Evolutionary conservation across 1,140 invertebrate species (phyloP), one percentile per base, ranked within the genome.

Genomic region (Hyphantria cunea): DNA sequence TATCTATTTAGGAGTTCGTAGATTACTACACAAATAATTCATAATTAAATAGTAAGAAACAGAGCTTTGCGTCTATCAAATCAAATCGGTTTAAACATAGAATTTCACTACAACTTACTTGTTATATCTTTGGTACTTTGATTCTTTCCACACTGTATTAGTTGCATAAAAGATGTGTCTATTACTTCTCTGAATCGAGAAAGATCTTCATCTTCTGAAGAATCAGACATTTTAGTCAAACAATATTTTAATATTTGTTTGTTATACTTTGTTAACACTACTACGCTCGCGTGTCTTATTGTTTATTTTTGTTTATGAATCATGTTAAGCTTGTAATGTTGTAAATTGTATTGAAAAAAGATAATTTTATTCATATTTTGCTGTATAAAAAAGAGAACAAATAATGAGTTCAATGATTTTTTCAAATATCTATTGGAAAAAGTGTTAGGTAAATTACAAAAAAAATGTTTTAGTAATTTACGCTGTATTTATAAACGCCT

Each of bases 171-270:
- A 15, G 83, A 72, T 51, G 54, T 64, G 60, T 88, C 85, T 0
- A 88, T 76, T 5, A 68, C 82, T 44, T 88, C 87, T 68, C 68
- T 83, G 62, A 90, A 90, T 15, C 74, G 76, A 6, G 87, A 88
- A 47, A 88, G 60, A 64, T 90, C 87, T 69, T 88, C 86, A 3
- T 87, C 82, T 66, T 86, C 83, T 25, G 87, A 90, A 25, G 85
- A 83, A 69, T 90, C 87, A 0, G 84, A 84, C 82, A 84, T 85
- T 65, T 0, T 56, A 25, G 6, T 8, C 10, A n/a, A 74, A 54
- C 9, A 37, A 5, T 33, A 10, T 34, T 33, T 8, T 51, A 15
- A 42, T 45, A 53, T 51, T 8, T 34, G 10, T 12, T 6, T 34
- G 34, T 34, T 12, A 31, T 51, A 12, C 7, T 51, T 11, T 25